Evolutionary conservation across 2,888 invertebrate species (phyloP).

Genomic region (Pseudococcus longispinus): DNA sequence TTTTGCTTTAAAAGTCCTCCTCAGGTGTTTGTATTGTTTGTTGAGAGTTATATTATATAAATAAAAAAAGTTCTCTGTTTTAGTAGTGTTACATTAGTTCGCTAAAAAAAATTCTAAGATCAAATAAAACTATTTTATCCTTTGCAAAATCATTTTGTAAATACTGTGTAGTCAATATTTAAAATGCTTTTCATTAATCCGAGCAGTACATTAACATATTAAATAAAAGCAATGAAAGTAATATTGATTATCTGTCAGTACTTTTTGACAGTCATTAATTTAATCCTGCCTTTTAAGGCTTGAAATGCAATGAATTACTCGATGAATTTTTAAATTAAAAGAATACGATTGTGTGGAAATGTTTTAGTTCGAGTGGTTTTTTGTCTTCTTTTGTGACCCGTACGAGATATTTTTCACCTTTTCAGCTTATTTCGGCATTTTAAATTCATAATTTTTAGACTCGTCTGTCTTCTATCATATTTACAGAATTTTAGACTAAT

Average conservation of each 20-base stretch:
- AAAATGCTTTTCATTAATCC: not conserved
- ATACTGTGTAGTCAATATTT: not conserved
- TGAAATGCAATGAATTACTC: constrained; percentile 11
- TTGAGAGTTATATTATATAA: not conserved
- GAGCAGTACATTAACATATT: constrained; percentile 25
- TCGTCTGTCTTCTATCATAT: too few relatives aligned
- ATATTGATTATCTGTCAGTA: constrained; percentile 43
- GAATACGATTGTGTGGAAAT: not conserved
- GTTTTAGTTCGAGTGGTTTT: not conserved
- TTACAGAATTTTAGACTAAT: too few relatives aligned
- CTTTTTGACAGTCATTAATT: constrained; percentile 39
- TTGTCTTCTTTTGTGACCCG: not conserved
- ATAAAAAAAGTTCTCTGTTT: too few relatives aligned
- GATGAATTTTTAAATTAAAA: not conserved
- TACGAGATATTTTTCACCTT: not conserved
- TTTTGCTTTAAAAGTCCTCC: too few relatives aligned
- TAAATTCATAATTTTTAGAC: too few relatives aligned
- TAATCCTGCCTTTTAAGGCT: constrained; percentile 17
- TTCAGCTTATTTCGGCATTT: not conserved
- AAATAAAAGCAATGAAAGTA: constrained; percentile 29
- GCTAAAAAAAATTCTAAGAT: not conserved
- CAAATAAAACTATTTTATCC: not conserved
- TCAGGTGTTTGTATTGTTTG: too few relatives aligned
- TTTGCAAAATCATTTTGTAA: not conserved
- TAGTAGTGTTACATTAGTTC: not conserved